Evolutionary conservation across 1,140 invertebrate species (phyloP), one percentile per base, ranked within the genome.

Genomic region (Danaus plexippus): DNA sequence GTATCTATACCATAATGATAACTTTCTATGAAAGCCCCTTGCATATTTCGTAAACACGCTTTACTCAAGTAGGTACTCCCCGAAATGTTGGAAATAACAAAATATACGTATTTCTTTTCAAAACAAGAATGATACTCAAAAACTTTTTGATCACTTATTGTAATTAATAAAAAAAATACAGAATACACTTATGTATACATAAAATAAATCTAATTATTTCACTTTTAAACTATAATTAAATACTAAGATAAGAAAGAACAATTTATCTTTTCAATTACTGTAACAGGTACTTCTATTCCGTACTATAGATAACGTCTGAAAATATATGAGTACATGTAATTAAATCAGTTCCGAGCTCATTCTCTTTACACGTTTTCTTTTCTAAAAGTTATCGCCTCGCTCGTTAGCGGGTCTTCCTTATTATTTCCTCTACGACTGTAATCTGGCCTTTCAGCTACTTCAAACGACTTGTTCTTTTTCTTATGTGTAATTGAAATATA

Each of bases 401-500:
- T 81, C 74, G 75, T 85, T 85, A 85, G 75, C 69, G 73, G 61
- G 64, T 66, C 71, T 73, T 79, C 73, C 74, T 84, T 84, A 85
- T 83, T 82, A 79, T 82, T 82, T 82, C 71, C 71, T 71, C 64
- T 65, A 63, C 73, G 77, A 74, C 79, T 79, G 77, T 78, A 84
- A 86, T 83, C 80, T 82, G 80, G 71, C 78, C 72, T 79, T 73
- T 80, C 77, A 77, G 80, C 78, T 78, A 86, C 78, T 85, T 80
- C 76, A 80, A 82, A 82, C 73, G 80, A 82, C 80, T 86, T 82
- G 83, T 81, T 83, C 81, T 86, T 86, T 84, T 85, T 86, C 81
- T 85, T 84, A 82, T 78, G 75, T 86, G 81, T 86, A 86, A 86
- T 86, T 86, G 81, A 86, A 85, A 86, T 86, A 86, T 85, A 86